Base-by-base conservation (phyloP, 2,888 invertebrate species). In the Pristionchus maxplancki region DNA sequence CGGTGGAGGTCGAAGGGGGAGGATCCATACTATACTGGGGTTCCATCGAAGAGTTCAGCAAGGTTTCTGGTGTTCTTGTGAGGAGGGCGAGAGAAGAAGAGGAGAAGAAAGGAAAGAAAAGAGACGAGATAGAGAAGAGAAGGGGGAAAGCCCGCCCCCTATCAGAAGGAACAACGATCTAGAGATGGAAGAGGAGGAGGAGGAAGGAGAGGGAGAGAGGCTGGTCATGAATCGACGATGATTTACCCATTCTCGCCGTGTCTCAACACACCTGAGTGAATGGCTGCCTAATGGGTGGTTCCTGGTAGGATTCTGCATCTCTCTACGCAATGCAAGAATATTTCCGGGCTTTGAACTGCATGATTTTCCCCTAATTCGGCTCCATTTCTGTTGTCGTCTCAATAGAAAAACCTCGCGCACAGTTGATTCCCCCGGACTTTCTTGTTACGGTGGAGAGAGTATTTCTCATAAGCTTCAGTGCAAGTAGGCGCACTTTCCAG, bases 91-190 rank as follows among this genome's bases (percentile, higher is more conserved):
- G 44, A 81, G 53, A 53, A 83, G 53, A 50, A 24, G 37, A 11
- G 53, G 53, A 83, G 24, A 71, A 53, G 82, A 53, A 83, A 83
- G 44, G 82, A 34, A 53, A 53, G 50, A 83, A 53, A 44, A 50
- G 34, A 34, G 34, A 50, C 28, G 48, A 53, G 31, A 71, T 15
- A 34, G 82, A 83, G 8, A 24, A 53, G 82, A 31, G 34, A 48
- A 81, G 20, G 44, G 82, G 24, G 53, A 50, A 4, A 53, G 53
- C n/a, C 78, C 78, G 78, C 78, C 78, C 78, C 78, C 78, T 78
- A 78, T 78, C 78, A 78, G 44, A 48, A 53, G 34, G 85, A 64
- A 64, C 64, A 64, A 50, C 28, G 85, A 85, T 28, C 62, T 13
- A 13, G 85, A 64, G 53, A 13, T 13, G 37, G 44, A 28, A 40